Conservation (phyloP, 1,140 invertebrate genomes). For the Magallana angulata region DNA sequence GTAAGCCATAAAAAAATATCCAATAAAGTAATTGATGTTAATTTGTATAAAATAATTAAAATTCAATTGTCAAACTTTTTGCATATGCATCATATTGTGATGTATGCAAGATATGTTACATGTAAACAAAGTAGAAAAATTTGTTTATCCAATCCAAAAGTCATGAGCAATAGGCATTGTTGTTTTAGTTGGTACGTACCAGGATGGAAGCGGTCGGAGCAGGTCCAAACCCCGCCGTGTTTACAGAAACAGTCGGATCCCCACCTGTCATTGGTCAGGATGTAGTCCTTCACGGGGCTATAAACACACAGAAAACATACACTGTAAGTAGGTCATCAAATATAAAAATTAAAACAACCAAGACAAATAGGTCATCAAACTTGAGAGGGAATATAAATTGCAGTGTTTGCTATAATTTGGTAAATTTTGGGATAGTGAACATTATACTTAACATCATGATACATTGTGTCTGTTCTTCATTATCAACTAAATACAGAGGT, state of each 20-base stretch:
- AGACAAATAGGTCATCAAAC: too few species aligned
- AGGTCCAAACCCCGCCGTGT: slow-evolving; percentile 93
- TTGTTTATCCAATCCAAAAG: neutral
- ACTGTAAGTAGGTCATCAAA: too few species aligned
- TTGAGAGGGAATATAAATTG: too few species aligned
- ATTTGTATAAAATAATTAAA: neutral
- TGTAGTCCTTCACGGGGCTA: slow-evolving; percentile 90
- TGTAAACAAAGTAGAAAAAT: neutral
- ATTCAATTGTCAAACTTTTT: neutral
- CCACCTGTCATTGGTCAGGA: slow-evolving; percentile 95
- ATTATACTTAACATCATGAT: too few species aligned
- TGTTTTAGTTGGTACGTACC: slow-evolving; percentile 65
- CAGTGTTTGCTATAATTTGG: too few species aligned
- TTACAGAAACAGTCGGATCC: slow-evolving; percentile 88
- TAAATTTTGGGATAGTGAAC: too few species aligned
- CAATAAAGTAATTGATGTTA: neutral
- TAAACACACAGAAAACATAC: neutral
- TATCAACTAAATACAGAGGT: neutral
- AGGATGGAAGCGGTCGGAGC: slow-evolving; percentile 91
- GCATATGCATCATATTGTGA: neutral
- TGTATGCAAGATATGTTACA: too few species aligned
- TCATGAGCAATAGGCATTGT: neutral
- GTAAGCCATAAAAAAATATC: too few species aligned
- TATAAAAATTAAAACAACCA: too few species aligned
- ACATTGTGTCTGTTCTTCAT: neutral